Evolutionary conservation across 2,888 invertebrate species (phyloP).

Genomic region (Lasioglossum marginatum): DNA sequence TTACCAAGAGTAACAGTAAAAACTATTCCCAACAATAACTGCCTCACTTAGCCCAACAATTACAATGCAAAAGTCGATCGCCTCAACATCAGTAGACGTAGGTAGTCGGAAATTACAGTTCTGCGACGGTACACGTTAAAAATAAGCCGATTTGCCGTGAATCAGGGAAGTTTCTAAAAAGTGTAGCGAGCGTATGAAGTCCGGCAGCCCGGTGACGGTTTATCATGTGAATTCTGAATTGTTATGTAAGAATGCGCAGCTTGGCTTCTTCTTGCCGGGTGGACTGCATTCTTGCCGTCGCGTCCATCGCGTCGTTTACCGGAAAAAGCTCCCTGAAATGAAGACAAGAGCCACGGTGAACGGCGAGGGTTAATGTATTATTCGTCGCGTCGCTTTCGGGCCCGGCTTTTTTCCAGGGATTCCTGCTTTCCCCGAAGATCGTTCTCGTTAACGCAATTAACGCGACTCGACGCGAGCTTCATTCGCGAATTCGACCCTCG

Average conservation of each 20-base stretch:
- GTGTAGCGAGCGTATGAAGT: neutral
- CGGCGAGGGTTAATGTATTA: conserved; percentile 64
- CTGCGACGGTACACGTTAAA: neutral
- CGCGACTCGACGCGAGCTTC: neutral
- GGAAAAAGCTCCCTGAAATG: conserved; percentile 55
- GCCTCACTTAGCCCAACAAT: neutral
- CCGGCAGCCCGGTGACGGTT: conserved; percentile 38
- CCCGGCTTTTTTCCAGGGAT: conserved; percentile 25
- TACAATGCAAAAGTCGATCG: neutral
- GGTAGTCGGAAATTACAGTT: neutral
- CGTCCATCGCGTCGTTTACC: conserved; percentile 49
- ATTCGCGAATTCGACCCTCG: neutral
- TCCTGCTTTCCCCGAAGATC: neutral
- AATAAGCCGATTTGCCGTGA: neutral
- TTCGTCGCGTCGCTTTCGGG: conserved; percentile 24
- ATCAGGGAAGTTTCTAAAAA: neutral
- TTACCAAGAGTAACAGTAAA: neutral
- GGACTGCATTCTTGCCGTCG: conserved; percentile 65
- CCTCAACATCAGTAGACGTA: neutral
- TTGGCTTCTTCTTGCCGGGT: conserved; percentile 46
- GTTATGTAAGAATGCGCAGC: conserved; percentile 63
- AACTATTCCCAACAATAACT: neutral
- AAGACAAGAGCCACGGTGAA: conserved; percentile 50
- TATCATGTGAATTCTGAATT: conserved; percentile 55
- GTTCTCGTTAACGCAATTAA: conserved; percentile 17